phyloP scores from a whole-genome alignment of 1,140 invertebrate species.

The Hermetia illucens region DNA sequence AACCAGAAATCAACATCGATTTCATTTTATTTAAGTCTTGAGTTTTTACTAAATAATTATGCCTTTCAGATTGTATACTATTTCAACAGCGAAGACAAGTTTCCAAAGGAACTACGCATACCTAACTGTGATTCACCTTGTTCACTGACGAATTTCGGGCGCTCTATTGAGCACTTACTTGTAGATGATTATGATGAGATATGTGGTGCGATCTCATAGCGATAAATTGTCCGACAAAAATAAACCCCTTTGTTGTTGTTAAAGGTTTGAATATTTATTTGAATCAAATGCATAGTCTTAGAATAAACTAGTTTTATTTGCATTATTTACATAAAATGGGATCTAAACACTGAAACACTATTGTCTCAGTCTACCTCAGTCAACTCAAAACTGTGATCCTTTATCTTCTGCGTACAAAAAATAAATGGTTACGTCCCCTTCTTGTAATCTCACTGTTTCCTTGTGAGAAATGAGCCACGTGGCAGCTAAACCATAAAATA shows the following conservation, averaged over 20 bases:
- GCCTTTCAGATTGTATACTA: slow-evolving; percentile 24
- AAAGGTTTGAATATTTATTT: too few species aligned
- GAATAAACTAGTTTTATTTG: too few species aligned
- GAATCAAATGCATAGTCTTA: too few species aligned
- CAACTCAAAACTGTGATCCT: slow-evolving; percentile 48
- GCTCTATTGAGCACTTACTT: slow-evolving; percentile 30
- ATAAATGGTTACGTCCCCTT: slow-evolving; percentile 58
- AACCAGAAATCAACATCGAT: too few species aligned
- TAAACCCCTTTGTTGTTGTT: too few species aligned
- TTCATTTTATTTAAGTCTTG: slow-evolving; percentile 7
- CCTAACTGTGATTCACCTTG: slow-evolving; percentile 35
- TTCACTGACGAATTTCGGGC: slow-evolving; percentile 29
- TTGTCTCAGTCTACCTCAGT: background rate
- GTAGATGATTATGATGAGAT: slow-evolving; percentile 37
- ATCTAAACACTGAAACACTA: too few species aligned
- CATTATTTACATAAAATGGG: too few species aligned
- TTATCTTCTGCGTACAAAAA: slow-evolving; percentile 78
- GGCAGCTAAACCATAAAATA: slow-evolving; percentile 80
- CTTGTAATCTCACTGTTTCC: slow-evolving; percentile 59
- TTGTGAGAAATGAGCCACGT: slow-evolving; percentile 61
- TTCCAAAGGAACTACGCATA: slow-evolving; percentile 30
- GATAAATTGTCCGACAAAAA: too few species aligned
- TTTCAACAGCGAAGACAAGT: slow-evolving; percentile 29
- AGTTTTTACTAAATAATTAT: slow-evolving; percentile 10
- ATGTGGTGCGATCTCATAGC: too few species aligned